Base-by-base conservation (phyloP, 2,888 invertebrate species). In the Fissipunctia ypsillon region DNA sequence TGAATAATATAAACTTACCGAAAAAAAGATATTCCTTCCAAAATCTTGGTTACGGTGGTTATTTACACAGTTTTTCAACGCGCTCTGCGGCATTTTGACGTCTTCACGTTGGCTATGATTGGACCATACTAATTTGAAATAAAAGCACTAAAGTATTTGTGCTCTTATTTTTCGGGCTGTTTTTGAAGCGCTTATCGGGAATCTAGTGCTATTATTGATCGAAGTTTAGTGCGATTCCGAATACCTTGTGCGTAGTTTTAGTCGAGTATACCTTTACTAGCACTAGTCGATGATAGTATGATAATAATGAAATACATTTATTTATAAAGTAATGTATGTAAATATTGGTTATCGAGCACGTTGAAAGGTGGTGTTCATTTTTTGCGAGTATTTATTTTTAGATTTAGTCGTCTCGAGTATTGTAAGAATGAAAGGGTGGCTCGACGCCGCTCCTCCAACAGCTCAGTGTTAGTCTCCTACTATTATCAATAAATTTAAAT, bases 401-500 rank as follows among this genome's bases (percentile, higher is more conserved):
- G 86, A 77, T 59, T 79, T 86, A 76, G 83, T 80, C 45, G 80
- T 79, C 73, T 84, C 80, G 79, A 73, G 69, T 78, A 68, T 61
- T 65, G 79, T 80, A 79, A 70, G 64, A 76, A 73, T 83, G 86
- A 84, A 80, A 80, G 88, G 87, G 78, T 76, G 78, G 86, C 76
- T 73, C 67, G 67, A 73, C 75, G 71, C 78, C 79, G 76, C 76
- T 81, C 73, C 78, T 78, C 76, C 78, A 45, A 72, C 84, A 83
- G 84, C 86, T 84, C 86, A 81, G 84, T 86, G 84, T 88, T 84
- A 88, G 86, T 81, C 83, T 82, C 86, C 71, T 83, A 85, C 78
- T 85, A 86, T 83, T 83, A 88, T 81, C 81, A 87, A 87, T 88
- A 88, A 84, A 89, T 83, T 81, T 88, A 69, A 86, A 87, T 87